A percentile compares a stretch with the other conserved stretches of the same genome.
phyloP scores from a whole-genome alignment of 1,140 invertebrate species.

The Elysia chlorotica region DNA sequence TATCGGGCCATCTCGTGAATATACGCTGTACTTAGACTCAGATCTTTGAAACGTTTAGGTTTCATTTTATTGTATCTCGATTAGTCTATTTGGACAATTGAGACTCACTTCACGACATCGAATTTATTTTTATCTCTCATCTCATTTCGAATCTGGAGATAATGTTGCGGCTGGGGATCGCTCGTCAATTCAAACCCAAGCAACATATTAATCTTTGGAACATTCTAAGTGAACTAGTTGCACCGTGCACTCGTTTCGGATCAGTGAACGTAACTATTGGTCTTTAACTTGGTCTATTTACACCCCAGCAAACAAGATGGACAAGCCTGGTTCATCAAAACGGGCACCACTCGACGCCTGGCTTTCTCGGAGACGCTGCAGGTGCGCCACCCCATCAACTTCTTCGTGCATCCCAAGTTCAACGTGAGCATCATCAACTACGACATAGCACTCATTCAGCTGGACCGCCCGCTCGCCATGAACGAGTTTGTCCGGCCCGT shows the following conservation, averaged over 20 bases:
- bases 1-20: too few relatives aligned
- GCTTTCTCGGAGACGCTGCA: slow-evolving; percentile 35
- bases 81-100: too few relatives aligned
- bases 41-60: too few relatives aligned
- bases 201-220: too few relatives aligned
- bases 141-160: too few relatives aligned
- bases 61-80: too few relatives aligned
- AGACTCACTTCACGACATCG: too few relatives aligned
- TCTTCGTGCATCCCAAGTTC: slow-evolving; percentile 34
- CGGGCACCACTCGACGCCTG: slow-evolving; percentile 35
- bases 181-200: too few relatives aligned
- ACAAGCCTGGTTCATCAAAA: slow-evolving; percentile 26
- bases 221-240: too few relatives aligned
- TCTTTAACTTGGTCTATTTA: slow-evolving; percentile 3
- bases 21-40: too few relatives aligned
- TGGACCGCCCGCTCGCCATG: slow-evolving; percentile 86
- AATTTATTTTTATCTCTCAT: too few relatives aligned
- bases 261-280: neutral
- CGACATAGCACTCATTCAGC: slow-evolving; percentile 86
- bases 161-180: too few relatives aligned
- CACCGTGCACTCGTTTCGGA: neutral
- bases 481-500: slow-evolving; percentile 86
- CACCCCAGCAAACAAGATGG: slow-evolving; percentile 4
- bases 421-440: slow-evolving; percentile 77
- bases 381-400: slow-evolving; percentile 27